Base-by-base conservation (phyloP, 2,888 invertebrate genomes). In the Ennomos erosarius region DNA sequence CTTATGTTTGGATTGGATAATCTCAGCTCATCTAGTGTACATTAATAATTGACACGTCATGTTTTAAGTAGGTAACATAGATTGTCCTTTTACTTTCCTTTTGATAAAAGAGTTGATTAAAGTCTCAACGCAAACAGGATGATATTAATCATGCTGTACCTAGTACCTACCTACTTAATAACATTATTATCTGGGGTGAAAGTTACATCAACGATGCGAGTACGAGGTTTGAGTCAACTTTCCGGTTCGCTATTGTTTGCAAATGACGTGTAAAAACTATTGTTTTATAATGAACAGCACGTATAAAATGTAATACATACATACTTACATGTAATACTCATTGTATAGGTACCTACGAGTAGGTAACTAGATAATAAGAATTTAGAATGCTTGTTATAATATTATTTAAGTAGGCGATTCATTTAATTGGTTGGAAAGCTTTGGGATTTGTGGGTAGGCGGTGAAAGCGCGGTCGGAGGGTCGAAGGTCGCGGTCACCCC, bases 401-500 rank as follows among this genome's bases (percentile, higher is more conserved):
- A 67, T 69, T 54, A 51, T 43, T 43, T 64, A n/a, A n/a, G n/a
- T n/a, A 53, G 53, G 58, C 59, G 64, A 68, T 67, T 68, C 71
- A 71, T 74, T 76, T 71, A 73, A 65, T 65, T 63, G 58, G 68
- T 68, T 72, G 69, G 74, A 75, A 74, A 74, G 69, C 70, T 64
- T 67, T 60, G 59, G 68, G 54, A 59, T 52, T 65, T 75, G 75
- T 76, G 74, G 76, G 76, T 69, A 74, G 71, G 71, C 65, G 75
- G 85, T 76, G 86, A 87, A 87, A 86, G 86, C 71, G 76, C 71
- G 84, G 81, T 81, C 82, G 73, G 68, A 82, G 85, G 84, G 81
- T 81, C 82, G 73, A 68, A 82, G 85, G 84, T 84, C 82, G 77
- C 60, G 71, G 65, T 66, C 67, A 26, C 26, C 6, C 5, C 26